Evolutionary conservation across 2,888 invertebrate genomes (phyloP).

Genomic region (Asteroscopus sphinx): DNA sequence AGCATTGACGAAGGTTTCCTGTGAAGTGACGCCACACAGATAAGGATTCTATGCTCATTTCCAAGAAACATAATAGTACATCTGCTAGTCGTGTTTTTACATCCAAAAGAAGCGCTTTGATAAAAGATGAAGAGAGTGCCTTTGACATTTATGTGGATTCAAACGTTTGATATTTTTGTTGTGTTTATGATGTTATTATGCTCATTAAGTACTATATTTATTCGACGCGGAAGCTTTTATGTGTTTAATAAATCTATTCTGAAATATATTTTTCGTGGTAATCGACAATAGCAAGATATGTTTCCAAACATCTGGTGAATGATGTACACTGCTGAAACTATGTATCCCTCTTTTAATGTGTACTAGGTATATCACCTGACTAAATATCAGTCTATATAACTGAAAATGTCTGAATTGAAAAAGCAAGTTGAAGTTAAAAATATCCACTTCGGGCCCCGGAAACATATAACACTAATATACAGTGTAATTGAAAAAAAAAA

Average conservation of each 20-base stretch:
- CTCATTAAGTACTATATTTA: slow-evolving; percentile 37
- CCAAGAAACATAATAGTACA: slow-evolving; percentile 39
- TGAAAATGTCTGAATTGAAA: too few species aligned
- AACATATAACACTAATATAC: too few species aligned
- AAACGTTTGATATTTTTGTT: slow-evolving; percentile 56
- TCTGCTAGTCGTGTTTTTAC: slow-evolving; percentile 45
- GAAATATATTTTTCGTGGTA: not conserved
- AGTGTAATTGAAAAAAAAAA: not conserved
- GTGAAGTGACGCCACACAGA: slow-evolving; percentile 29
- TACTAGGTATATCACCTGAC: too few species aligned
- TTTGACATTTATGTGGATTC: slow-evolving; percentile 60
- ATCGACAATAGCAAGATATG: not conserved
- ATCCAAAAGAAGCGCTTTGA: slow-evolving; percentile 54
- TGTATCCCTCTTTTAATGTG: too few species aligned
- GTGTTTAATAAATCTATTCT: slow-evolving; percentile 1
- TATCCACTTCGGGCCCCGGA: too few species aligned
- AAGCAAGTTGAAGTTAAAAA: too few species aligned
- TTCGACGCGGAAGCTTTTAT: not conserved
- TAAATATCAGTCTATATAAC: too few species aligned
- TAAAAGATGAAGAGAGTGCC: slow-evolving; percentile 53
- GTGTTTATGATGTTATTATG: slow-evolving; percentile 37
- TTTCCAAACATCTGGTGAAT: not conserved
- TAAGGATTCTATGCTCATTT: slow-evolving; percentile 39
- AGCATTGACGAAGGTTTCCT: slow-evolving; percentile 43
- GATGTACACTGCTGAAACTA: too few species aligned